Conservation (phyloP, 2,113 vertebrate genomes). For the Carlito syrichta region DNA sequence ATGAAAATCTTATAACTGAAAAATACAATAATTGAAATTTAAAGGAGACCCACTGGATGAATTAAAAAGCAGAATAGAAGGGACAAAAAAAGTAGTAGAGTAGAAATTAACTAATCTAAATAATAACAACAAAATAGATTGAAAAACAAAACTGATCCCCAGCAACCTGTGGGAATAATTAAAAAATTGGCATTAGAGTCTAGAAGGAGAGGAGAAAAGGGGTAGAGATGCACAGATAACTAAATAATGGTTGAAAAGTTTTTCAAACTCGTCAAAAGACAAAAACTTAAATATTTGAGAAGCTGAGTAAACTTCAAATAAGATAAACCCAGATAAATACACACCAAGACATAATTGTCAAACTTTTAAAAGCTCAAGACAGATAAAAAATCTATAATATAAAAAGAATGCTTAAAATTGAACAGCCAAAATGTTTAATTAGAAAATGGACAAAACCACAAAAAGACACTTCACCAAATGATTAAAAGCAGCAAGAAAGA, state of each 20-base stretch:
- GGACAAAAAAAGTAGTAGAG: not conserved
- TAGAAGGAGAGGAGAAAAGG: not conserved
- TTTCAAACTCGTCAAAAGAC: not conserved
- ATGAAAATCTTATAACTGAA: not conserved
- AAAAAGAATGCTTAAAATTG: not conserved
- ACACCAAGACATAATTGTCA: not conserved
- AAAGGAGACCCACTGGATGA: not conserved
- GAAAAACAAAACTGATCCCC: not conserved
- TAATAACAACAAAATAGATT: not conserved
- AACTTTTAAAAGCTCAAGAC: not conserved
- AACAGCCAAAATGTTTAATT: not conserved
- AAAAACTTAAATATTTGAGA: not conserved
- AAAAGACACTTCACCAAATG: not conserved
- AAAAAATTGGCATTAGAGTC: not conserved
- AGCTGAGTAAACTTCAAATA: not conserved
- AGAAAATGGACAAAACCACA: not conserved
- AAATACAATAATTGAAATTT: not conserved
- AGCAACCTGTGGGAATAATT: not conserved
- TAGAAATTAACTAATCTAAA: not conserved
- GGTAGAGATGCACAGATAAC: not conserved
- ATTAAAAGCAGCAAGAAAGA: not conserved
- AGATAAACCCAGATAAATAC: not conserved
- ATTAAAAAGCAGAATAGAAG: not conserved
- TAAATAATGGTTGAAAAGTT: not conserved
- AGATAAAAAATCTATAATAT: not conserved